Evolutionary conservation across 2,888 invertebrate species (phyloP).

Genomic region (Caenorhabditis plicata): DNA sequence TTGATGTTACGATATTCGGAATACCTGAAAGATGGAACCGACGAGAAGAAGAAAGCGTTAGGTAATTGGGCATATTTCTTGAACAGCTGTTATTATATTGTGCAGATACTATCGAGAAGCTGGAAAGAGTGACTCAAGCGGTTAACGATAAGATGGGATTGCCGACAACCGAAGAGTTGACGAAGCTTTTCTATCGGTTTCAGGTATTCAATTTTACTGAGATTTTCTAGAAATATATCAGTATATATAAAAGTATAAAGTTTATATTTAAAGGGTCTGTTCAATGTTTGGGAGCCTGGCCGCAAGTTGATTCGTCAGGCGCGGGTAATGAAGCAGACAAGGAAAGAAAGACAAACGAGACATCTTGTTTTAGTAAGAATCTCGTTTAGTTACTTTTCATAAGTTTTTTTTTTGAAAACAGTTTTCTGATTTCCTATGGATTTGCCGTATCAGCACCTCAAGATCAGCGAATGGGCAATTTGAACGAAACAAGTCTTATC

Average conservation of each 20-base stretch:
- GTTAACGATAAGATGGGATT: constrained; percentile 54
- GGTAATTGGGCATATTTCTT: not conserved
- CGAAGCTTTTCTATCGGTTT: constrained; percentile 49
- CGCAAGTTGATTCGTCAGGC: constrained; percentile 52
- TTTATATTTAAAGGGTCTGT: constrained; percentile 36
- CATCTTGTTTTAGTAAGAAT: constrained; percentile 51
- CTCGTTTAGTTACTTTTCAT: too few species aligned
- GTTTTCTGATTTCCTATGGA: constrained; percentile 59
- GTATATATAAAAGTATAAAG: too few species aligned
- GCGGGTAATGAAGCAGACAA: constrained; percentile 55
- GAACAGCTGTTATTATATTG: not conserved
- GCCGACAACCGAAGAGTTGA: constrained; percentile 48
- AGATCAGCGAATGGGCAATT: constrained; percentile 28
- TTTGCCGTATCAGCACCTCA: constrained; percentile 43
- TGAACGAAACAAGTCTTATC: constrained; percentile 48
- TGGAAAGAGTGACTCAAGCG: constrained; percentile 47
- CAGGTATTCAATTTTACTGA: too few species aligned
- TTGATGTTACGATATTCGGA: constrained; percentile 57
- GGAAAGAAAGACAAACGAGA: constrained; percentile 53
- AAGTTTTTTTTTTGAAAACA: constrained; percentile 3
- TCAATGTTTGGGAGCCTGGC: constrained; percentile 57
- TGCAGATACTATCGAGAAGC: constrained; percentile 49
- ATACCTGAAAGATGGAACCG: constrained; percentile 8
- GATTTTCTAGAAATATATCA: not conserved
- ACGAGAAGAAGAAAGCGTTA: constrained; percentile 10